Conservation (phyloP, 2,113 vertebrate genomes). For the Cavia porcellus region DNA sequence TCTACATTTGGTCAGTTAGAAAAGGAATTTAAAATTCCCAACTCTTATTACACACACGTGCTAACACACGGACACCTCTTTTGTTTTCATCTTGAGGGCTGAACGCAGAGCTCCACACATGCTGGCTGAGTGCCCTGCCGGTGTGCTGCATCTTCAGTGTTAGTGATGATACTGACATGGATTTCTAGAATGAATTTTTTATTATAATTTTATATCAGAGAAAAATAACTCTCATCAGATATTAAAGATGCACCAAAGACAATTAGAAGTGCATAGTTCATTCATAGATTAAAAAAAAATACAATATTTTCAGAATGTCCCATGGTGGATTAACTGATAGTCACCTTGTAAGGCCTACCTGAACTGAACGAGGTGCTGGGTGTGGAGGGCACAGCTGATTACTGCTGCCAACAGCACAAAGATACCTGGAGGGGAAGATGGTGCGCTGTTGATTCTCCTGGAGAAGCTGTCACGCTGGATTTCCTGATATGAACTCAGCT, state of each 20-base stretch:
- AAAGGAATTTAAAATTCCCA: background rate
- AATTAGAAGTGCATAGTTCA: background rate
- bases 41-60: background rate
- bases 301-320: background rate
- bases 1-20: background rate
- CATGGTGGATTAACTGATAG: no score
- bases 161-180: background rate
- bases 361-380: no score
- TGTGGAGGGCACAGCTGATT: background rate
- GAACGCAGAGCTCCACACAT: background rate
- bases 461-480: background rate
- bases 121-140: no score
- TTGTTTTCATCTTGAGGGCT: background rate
- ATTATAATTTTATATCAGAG: background rate
- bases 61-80: background rate
- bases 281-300: background rate
- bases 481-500: background rate
- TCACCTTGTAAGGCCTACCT: no score
- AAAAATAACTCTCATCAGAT: background rate
- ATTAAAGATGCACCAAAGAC: background rate
- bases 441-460: background rate
- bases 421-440: background rate
- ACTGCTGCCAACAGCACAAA: background rate
- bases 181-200: background rate
- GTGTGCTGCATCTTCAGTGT: background rate